Evolutionary conservation across 2,113 vertebrate species (phyloP).

Genomic region (Tichodroma muraria): DNA sequence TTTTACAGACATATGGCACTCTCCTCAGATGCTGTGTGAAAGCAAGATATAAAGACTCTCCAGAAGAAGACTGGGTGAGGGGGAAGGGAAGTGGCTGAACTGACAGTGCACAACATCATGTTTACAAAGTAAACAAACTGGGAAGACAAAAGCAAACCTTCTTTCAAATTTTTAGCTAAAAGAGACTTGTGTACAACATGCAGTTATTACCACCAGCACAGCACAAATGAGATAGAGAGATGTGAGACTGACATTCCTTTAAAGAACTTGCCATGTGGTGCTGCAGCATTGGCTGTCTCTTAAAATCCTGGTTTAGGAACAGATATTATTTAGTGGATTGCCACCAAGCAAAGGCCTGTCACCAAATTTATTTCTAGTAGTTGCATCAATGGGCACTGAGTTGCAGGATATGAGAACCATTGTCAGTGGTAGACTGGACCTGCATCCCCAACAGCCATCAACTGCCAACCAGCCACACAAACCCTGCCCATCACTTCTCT

Average conservation of each 20-base stretch:
- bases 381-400: accelerated
- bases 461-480: neutral
- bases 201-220: neutral
- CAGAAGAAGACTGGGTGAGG: neutral
- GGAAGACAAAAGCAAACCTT: neutral
- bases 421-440: neutral
- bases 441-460: neutral
- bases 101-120: neutral
- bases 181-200: neutral
- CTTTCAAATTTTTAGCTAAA: constrained; percentile 1
- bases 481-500: neutral
- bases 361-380: neutral
- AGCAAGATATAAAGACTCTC: neutral
- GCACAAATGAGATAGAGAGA: neutral
- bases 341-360: neutral
- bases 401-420: neutral
- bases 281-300: neutral
- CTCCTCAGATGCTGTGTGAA: neutral
- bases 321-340: neutral
- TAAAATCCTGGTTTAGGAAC: neutral
- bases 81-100: neutral
- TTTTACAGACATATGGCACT: neutral
- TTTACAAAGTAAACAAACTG: constrained; percentile 25
- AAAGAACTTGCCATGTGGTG: neutral
- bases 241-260: neutral